Conservation (phyloP, 2,888 invertebrate species). For the Nomada goodeniana region DNA sequence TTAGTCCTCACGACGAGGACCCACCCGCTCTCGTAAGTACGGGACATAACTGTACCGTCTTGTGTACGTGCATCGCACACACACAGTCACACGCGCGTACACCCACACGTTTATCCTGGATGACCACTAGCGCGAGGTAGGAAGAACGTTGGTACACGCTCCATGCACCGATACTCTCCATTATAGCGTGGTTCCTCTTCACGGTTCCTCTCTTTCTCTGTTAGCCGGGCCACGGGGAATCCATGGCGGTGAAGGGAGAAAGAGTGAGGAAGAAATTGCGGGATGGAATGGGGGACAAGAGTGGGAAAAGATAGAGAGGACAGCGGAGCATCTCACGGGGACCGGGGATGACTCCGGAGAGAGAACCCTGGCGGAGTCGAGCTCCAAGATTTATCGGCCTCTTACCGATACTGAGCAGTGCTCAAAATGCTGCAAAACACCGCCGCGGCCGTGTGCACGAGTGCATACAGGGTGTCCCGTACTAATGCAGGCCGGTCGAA, state of each 20-base stretch:
- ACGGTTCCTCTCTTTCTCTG: slow-evolving; percentile 32
- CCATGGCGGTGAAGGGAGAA: slow-evolving; percentile 21
- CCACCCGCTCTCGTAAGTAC: slow-evolving; percentile 72
- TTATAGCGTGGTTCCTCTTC: slow-evolving; percentile 46
- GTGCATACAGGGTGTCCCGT: slow-evolving; percentile 11
- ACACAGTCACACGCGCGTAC: slow-evolving; percentile 2
- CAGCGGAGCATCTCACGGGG: slow-evolving; percentile 53
- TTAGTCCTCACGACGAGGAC: slow-evolving; percentile 74
- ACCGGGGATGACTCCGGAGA: slow-evolving; percentile 62
- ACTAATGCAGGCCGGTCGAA: too few species aligned
- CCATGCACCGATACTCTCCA: slow-evolving; percentile 56
- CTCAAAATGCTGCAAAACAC: slow-evolving; percentile 83
- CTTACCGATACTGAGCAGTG: slow-evolving; percentile 81
- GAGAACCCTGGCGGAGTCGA: slow-evolving; percentile 60
- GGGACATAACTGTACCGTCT: slow-evolving; percentile 72
- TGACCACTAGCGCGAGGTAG: background rate
- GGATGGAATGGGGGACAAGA: slow-evolving; percentile 22
- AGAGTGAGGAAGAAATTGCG: background rate
- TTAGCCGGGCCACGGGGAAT: slow-evolving; percentile 24
- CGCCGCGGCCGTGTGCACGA: slow-evolving; percentile 70
- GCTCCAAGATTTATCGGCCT: slow-evolving; percentile 82
- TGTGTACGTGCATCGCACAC: slow-evolving; percentile 38
- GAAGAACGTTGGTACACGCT: slow-evolving; percentile 26
- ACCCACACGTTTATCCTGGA: background rate
- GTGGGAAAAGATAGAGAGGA: slow-evolving; percentile 51